Evolutionary conservation across 2,888 invertebrate species (phyloP).

Genomic region (Synergus japonicus): DNA sequence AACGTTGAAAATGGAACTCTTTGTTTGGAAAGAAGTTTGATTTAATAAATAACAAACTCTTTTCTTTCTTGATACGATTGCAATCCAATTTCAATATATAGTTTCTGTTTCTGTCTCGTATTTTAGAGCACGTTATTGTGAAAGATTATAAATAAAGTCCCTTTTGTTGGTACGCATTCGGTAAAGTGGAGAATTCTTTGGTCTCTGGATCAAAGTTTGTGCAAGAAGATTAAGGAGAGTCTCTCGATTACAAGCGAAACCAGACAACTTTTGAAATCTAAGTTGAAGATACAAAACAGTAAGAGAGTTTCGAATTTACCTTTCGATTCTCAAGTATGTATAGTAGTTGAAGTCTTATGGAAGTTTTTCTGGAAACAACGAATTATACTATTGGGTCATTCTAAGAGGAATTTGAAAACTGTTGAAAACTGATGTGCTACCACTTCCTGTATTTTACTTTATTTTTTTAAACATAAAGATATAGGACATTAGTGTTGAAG

Average conservation of each 20-base stretch:
- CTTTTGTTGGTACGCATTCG: not conserved
- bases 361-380: constrained; percentile 6
- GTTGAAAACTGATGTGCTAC: too few relatives aligned
- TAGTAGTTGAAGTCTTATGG: not conserved
- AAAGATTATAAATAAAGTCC: not conserved
- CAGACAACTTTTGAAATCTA: constrained; percentile 33
- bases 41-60: not conserved
- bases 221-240: constrained; percentile 20
- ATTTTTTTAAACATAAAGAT: too few relatives aligned
- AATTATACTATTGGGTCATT: not conserved
- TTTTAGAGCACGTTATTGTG: not conserved
- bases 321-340: not conserved
- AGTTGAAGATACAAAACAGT: constrained; percentile 24
- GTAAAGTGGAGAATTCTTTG: constrained; percentile 4
- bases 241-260: constrained; percentile 11
- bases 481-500: not conserved
- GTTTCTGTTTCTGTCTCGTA: not conserved
- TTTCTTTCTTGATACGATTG: not conserved
- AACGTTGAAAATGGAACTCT: constrained; percentile 22
- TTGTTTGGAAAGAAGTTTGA: constrained; percentile 12
- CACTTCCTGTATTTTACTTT: too few relatives aligned
- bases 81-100: not conserved
- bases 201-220: constrained; percentile 5
- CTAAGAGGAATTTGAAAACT: too few relatives aligned
- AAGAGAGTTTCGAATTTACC: constrained; percentile 15